Percentiles rank a stretch among this genome's conserved stretches.
Evolutionary conservation across 2,888 invertebrate genomes (phyloP).

Genomic region (Oligia fasciuncula): DNA sequence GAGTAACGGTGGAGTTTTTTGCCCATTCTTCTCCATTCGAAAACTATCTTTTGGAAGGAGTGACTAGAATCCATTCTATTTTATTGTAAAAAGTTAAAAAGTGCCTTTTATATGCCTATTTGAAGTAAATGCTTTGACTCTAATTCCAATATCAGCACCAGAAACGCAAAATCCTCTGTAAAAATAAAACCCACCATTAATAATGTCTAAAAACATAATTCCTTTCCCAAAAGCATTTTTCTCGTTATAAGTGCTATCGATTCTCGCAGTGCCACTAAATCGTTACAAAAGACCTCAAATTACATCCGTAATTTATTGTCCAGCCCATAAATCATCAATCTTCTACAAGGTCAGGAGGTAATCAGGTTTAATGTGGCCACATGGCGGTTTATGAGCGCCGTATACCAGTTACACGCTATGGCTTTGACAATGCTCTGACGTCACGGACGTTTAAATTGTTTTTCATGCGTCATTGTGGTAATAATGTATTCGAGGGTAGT

Average conservation of each 20-base stretch:
- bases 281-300: slow-evolving; percentile 66
- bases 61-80: too few species aligned
- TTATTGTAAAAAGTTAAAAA: too few species aligned
- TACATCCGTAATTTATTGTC: slow-evolving; percentile 67
- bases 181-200: slow-evolving; percentile 47
- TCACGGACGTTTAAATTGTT: slow-evolving; percentile 51
- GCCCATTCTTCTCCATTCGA: too few species aligned
- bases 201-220: slow-evolving; percentile 50
- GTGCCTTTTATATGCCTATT: too few species aligned
- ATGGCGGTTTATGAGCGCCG: slow-evolving; percentile 71
- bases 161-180: slow-evolving; percentile 11
- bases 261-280: slow-evolving; percentile 65
- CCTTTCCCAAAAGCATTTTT: slow-evolving; percentile 53
- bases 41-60: too few species aligned
- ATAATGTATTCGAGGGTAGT: slow-evolving; percentile 17
- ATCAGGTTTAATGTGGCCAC: slow-evolving; percentile 71
- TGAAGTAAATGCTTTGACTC: background rate
- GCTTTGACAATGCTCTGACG: slow-evolving; percentile 58
- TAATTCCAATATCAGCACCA: slow-evolving; percentile 31
- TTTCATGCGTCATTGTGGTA: slow-evolving; percentile 46
- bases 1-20: too few species aligned
- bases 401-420: slow-evolving; percentile 64
- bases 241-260: slow-evolving; percentile 66
- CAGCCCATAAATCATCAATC: slow-evolving; percentile 75
- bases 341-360: slow-evolving; percentile 73